A percentile compares a stretch with the other conserved stretches of the same genome.
These are phyloP conservation scores for Neoniphon sammara DNA, from an alignment of 2,797 vertebrate genomes.

Conservation along the genomic window DNA sequence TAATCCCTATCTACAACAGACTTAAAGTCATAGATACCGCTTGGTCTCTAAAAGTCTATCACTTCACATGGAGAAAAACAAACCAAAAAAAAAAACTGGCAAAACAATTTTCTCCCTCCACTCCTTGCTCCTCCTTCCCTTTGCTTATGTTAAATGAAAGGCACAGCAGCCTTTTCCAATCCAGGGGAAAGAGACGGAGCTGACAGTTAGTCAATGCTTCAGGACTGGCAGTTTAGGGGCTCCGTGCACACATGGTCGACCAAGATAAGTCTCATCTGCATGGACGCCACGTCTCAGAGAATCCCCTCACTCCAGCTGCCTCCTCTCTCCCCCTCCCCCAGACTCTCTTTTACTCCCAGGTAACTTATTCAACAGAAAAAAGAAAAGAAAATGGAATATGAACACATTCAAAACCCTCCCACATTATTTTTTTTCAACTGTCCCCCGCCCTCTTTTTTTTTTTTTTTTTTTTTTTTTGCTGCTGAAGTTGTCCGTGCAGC, in stretches of 20 bases:
- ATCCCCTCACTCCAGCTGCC: conserved; percentile 66
- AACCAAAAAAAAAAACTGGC: conserved; percentile 64
- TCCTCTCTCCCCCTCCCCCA: conserved; percentile 29
- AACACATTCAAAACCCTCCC: conserved; percentile 73
- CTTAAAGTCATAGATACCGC: conserved; percentile 65
- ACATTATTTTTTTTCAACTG: conserved; percentile 50
- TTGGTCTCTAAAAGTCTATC: conserved; percentile 62
- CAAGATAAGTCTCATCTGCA: conserved; percentile 88
- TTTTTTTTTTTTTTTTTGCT: conserved; percentile 32
- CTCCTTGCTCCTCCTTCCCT: conserved; percentile 57
- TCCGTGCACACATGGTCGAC: conserved; percentile 82
- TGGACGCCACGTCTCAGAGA: conserved; percentile 80
- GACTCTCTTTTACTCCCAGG: conserved; percentile 76
- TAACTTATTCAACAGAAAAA: conserved; percentile 78
- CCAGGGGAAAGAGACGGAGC: conserved; percentile 75
- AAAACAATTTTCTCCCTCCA: conserved; percentile 66
- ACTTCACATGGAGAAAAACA: conserved; percentile 75
- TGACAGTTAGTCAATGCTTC: conserved; percentile 86
- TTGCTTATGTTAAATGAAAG: conserved; percentile 81
- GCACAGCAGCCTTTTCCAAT: conserved; percentile 76
- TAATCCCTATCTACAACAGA: conserved; percentile 66
- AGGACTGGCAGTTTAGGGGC: conserved; percentile 84
- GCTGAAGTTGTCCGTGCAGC: conserved; percentile 60
- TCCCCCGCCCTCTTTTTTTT: not conserved
- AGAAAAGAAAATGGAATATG: conserved; percentile 69